phyloP scores from a whole-genome alignment of 1,140 invertebrate species.

The Coptotermes formosanus region DNA sequence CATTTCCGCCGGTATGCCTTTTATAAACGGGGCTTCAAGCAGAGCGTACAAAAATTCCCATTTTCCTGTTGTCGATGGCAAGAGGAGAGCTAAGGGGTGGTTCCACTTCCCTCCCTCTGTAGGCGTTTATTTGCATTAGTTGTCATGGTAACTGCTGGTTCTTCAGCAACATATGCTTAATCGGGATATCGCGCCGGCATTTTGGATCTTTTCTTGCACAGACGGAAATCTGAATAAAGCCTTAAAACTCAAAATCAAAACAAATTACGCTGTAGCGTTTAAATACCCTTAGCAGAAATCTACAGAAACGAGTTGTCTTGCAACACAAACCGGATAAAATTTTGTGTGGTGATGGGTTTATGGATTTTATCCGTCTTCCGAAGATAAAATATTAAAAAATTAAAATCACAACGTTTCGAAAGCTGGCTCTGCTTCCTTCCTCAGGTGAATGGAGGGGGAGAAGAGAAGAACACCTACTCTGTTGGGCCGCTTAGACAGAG shows the following conservation, averaged over 20 bases:
- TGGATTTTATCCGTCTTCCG: too few species aligned
- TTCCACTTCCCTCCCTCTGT: background rate
- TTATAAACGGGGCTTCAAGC: background rate
- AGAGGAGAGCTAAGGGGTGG: background rate
- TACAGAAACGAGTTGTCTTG: too few species aligned
- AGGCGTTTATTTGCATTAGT: conserved; percentile 14
- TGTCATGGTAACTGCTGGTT: conserved; percentile 1
- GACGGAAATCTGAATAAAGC: background rate
- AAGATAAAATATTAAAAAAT: too few species aligned
- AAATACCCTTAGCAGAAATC: too few species aligned
- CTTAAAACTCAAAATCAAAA: background rate
- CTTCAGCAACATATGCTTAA: background rate
- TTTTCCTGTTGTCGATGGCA: background rate
- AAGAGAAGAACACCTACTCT: too few species aligned
- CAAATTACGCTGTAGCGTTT: too few species aligned
- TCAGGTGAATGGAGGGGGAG: too few species aligned
- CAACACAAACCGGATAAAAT: too few species aligned
- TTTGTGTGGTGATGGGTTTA: too few species aligned
- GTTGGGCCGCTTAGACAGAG: too few species aligned
- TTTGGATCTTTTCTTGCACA: background rate
- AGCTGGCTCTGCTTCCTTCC: too few species aligned
- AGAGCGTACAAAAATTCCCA: background rate
- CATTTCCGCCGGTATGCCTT: background rate
- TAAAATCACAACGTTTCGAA: too few species aligned
- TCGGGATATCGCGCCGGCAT: background rate